A percentile compares a stretch with the other conserved stretches of the same genome.
Conservation (phyloP, 2,888 invertebrate species). For the Pyrrhia umbra region DNA sequence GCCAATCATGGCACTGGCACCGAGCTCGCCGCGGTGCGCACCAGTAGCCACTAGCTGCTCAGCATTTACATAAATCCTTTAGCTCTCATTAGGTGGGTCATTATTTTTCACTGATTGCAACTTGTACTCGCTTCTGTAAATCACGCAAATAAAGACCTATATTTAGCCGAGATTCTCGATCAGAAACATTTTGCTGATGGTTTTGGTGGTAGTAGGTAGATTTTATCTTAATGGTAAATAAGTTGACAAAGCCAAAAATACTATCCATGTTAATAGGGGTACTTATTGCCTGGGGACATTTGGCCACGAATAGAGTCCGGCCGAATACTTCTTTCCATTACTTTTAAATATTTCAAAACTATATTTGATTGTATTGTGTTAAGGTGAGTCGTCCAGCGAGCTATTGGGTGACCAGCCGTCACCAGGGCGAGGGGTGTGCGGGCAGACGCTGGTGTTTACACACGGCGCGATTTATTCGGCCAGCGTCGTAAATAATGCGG, state of each 20-base stretch:
- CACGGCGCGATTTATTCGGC: slow-evolving; percentile 81
- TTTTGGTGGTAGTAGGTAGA: neutral
- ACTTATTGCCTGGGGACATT: too few relatives aligned
- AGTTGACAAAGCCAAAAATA: neutral
- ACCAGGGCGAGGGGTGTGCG: neutral
- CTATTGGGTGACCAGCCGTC: slow-evolving; percentile 32
- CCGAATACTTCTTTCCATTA: too few relatives aligned
- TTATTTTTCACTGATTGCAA: slow-evolving; percentile 37
- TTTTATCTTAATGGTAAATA: neutral
- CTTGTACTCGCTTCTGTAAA: slow-evolving; percentile 7
- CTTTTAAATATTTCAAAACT: neutral
- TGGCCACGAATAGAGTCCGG: too few relatives aligned
- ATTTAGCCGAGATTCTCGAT: neutral
- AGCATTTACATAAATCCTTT: slow-evolving; percentile 41
- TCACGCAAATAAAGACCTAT: neutral
- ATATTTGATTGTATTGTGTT: slow-evolving; percentile 12
- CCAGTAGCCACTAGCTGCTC: slow-evolving; percentile 25
- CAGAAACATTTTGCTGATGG: neutral
- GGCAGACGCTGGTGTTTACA: slow-evolving; percentile 76
- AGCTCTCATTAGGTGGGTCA: slow-evolving; percentile 33
- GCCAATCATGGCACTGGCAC: slow-evolving; percentile 35
- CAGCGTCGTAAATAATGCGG: slow-evolving; percentile 79
- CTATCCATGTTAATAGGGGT: neutral
- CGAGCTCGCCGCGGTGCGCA: slow-evolving; percentile 15
- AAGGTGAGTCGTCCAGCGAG: slow-evolving; percentile 27